A percentile compares a stretch with the other conserved stretches of the same genome.
phyloP scores from a whole-genome alignment of 2,888 invertebrate genomes.

The Dryobota labecula region DNA sequence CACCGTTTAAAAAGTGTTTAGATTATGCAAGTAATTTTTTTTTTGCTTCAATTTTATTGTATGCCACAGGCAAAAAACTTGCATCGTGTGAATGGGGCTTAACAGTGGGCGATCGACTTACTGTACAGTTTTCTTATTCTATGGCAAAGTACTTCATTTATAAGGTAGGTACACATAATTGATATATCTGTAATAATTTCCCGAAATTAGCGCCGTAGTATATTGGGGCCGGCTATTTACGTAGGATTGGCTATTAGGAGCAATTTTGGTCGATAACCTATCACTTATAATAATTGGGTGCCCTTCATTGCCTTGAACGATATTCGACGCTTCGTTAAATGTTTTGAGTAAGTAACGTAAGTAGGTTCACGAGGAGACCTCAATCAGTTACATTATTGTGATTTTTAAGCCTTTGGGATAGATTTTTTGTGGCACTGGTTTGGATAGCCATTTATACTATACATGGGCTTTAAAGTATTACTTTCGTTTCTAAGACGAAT shows the following conservation, averaged over 20 bases:
- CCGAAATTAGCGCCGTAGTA: slow-evolving; percentile 24
- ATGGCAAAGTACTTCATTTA: slow-evolving; percentile 14
- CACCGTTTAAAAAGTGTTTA: too few species aligned
- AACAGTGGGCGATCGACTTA: neutral
- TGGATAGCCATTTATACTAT: neutral
- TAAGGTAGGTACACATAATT: slow-evolving; percentile 5
- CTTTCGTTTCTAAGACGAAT: neutral
- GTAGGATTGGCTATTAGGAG: slow-evolving; percentile 40
- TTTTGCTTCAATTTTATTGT: too few species aligned
- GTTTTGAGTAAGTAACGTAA: slow-evolving; percentile 20
- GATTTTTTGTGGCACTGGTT: neutral
- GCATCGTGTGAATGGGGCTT: too few species aligned
- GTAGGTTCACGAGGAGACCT: slow-evolving; percentile 11
- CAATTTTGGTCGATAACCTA: slow-evolving; percentile 38
- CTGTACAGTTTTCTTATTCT: neutral
- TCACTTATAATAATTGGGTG: slow-evolving; percentile 51
- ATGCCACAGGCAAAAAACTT: too few species aligned
- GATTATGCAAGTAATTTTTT: too few species aligned
- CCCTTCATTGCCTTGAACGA: slow-evolving; percentile 26
- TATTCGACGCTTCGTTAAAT: slow-evolving; percentile 30
- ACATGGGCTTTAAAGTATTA: neutral
- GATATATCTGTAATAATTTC: slow-evolving; percentile 3
- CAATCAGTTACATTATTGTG: slow-evolving; percentile 21
- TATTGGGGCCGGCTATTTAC: slow-evolving; percentile 42
- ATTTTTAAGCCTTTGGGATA: neutral